phyloP scores from a whole-genome alignment of 2,888 invertebrate species.

The Sympetrum striolatum region DNA sequence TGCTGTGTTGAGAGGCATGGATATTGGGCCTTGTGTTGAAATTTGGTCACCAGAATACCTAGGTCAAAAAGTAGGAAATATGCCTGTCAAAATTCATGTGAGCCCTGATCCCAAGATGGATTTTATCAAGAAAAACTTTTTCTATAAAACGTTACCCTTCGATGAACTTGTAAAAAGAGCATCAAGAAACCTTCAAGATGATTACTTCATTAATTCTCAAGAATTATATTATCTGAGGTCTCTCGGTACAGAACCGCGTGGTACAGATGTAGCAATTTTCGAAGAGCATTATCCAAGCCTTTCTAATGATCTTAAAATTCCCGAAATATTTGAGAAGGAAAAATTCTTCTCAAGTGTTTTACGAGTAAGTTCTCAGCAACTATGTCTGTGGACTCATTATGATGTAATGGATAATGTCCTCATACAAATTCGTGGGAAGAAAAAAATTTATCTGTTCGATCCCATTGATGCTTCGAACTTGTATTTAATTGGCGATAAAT shows the following conservation, averaged over 20 bases:
- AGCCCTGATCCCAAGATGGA: constrained; percentile 59
- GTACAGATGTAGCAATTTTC: constrained; percentile 61
- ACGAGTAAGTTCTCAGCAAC: constrained; percentile 60
- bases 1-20: constrained; percentile 57
- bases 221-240: constrained; percentile 57
- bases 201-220: constrained; percentile 55
- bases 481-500: constrained; percentile 65
- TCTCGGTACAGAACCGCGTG: constrained; percentile 61
- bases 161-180: constrained; percentile 58
- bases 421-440: constrained; percentile 61
- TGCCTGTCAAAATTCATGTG: constrained; percentile 62
- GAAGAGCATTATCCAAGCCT: constrained; percentile 60
- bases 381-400: constrained; percentile 66
- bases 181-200: constrained; percentile 53
- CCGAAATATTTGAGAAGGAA: constrained; percentile 57
- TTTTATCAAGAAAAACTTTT: constrained; percentile 63
- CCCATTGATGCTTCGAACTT: constrained; percentile 61
- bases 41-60: constrained; percentile 62
- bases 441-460: constrained; percentile 61
- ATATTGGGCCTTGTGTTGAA: constrained; percentile 59
- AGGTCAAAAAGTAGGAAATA: constrained; percentile 55
- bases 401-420: constrained; percentile 66
- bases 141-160: constrained; percentile 61
- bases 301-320: constrained; percentile 59
- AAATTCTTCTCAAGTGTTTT: constrained; percentile 64